phyloP scores from a whole-genome alignment of 2,888 invertebrate species.

The Stegana nigrithorax region DNA sequence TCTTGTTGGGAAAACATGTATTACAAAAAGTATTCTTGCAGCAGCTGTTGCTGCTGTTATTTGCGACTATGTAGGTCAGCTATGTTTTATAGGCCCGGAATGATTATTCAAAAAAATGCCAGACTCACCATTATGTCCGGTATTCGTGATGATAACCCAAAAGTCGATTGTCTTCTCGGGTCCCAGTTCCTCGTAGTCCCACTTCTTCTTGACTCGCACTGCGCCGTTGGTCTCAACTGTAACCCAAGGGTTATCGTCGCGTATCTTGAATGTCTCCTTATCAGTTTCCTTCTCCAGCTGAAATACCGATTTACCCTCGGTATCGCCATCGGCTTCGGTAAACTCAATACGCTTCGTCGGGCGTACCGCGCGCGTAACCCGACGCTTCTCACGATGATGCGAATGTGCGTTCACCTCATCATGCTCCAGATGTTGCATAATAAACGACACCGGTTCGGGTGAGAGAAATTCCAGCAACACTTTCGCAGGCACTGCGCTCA shows the following conservation, averaged over 20 bases:
- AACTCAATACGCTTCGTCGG: slow-evolving; percentile 95
- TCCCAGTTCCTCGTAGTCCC: slow-evolving; percentile 95
- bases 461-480: slow-evolving; percentile 81
- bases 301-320: slow-evolving; percentile 88
- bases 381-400: slow-evolving; percentile 78
- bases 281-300: slow-evolving; percentile 92
- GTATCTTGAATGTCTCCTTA: slow-evolving; percentile 90
- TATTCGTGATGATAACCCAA: slow-evolving; percentile 94
- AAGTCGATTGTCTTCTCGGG: slow-evolving; percentile 96
- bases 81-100: too few relatives aligned
- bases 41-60: too few relatives aligned
- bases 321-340: slow-evolving; percentile 89
- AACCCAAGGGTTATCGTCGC: slow-evolving; percentile 95
- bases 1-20: neutral
- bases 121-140: slow-evolving; percentile 85
- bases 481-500: slow-evolving; percentile 78
- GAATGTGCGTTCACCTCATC: slow-evolving; percentile 69
- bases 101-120: too few relatives aligned
- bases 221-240: slow-evolving; percentile 92
- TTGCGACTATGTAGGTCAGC: neutral
- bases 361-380: slow-evolving; percentile 89
- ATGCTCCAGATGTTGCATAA: slow-evolving; percentile 72
- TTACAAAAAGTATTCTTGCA: neutral
- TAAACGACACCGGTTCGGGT: slow-evolving; percentile 72
- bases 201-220: slow-evolving; percentile 93